Percentiles rank a stretch among this genome's conserved stretches.
These are phyloP conservation scores for Sphenopsis melanotis DNA, from an alignment of 2,797 vertebrate genomes.

Conservation along the genomic window DNA sequence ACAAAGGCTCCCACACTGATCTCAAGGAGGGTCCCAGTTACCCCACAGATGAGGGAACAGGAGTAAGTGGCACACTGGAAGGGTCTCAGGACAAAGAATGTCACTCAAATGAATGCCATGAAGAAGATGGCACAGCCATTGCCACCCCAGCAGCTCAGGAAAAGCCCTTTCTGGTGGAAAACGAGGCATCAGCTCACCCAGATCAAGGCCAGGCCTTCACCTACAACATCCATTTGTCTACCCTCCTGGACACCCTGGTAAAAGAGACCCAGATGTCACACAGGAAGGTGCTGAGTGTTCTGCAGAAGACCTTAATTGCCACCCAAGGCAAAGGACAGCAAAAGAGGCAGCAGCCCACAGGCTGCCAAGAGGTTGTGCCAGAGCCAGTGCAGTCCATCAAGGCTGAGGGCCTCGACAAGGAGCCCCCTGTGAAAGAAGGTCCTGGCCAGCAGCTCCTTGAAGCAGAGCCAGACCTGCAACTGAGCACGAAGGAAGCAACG, in stretches of 20 bases:
- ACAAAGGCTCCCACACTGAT: background rate
- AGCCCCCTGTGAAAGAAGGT: no score
- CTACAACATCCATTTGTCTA: background rate
- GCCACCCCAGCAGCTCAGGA: background rate
- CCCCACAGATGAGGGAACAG: no score
- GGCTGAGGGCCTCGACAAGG: background rate
- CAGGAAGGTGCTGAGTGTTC: accelerated
- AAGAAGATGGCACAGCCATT: background rate
- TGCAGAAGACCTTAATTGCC: accelerated
- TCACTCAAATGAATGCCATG: accelerated
- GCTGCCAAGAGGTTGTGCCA: background rate
- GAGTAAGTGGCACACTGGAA: accelerated
- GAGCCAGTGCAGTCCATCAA: background rate
- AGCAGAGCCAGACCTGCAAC: accelerated
- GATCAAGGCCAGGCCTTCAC: background rate
- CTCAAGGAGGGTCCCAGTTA: background rate
- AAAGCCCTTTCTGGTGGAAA: background rate
- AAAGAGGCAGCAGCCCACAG: background rate
- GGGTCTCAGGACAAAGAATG: background rate
- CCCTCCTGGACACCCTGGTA: background rate
- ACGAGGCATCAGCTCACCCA: background rate
- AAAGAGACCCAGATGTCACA: accelerated
- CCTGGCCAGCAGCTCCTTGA: background rate
- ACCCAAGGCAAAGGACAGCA: background rate
- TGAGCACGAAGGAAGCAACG: background rate